Percentiles rank a stretch among this genome's conserved stretches.
These are phyloP conservation scores for Polylopha cassiicola DNA, from an alignment of 2,888 invertebrate species.

Conservation along the genomic window DNA sequence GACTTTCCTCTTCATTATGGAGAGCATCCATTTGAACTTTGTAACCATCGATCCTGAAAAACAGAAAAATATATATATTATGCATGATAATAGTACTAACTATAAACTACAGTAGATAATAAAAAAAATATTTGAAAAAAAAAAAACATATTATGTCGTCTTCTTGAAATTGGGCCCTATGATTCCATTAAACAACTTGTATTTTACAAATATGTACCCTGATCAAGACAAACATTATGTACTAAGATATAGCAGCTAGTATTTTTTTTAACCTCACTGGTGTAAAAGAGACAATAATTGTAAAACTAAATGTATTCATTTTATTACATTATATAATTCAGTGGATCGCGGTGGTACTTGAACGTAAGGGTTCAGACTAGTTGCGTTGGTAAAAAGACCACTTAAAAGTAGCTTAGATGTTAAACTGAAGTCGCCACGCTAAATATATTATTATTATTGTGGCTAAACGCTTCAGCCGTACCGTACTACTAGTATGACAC, in stretches of 20 bases:
- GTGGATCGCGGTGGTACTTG: no score
- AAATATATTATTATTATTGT: conserved; percentile 18
- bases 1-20: conserved; percentile 37
- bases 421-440: conserved; percentile 30
- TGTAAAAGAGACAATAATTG: conserved; percentile 17
- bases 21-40: conserved; percentile 35
- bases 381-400: neutral
- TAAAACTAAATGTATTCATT: no score
- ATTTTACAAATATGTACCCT: no score
- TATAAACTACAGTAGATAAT: conserved; percentile 1
- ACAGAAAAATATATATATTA: conserved; percentile 11
- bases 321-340: no score
- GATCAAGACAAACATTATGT: no score
- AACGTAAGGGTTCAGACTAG: no score
- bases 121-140: conserved; percentile 7
- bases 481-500: no score
- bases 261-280: conserved; percentile 9
- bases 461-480: conserved; percentile 21
- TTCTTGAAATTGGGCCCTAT: no score
- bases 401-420: neutral
- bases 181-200: no score
- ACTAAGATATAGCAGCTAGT: no score
- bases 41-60: conserved; percentile 43
- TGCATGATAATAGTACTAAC: conserved; percentile 7
- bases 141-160: no score